phyloP scores from a whole-genome alignment of 2,888 invertebrate species.

The Agrotis puta region DNA sequence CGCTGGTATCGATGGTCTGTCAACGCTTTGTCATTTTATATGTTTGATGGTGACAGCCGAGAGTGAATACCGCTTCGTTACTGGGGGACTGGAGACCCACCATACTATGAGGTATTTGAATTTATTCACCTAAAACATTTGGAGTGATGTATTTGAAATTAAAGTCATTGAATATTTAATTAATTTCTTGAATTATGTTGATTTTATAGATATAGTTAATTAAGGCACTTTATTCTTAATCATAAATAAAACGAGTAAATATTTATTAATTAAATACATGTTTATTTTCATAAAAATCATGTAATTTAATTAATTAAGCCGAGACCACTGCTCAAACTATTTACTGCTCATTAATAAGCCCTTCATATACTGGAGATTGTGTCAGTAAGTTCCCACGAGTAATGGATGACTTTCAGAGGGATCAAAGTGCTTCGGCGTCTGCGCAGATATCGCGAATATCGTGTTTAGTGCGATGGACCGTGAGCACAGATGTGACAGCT shows the following conservation, averaged over 20 bases:
- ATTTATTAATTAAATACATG: neutral
- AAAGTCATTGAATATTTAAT: slow-evolving; percentile 19
- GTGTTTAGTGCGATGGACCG: slow-evolving; percentile 77
- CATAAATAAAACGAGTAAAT: neutral
- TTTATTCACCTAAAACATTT: neutral
- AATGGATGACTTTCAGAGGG: slow-evolving; percentile 68
- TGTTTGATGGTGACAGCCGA: slow-evolving; percentile 79
- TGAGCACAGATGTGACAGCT: slow-evolving; percentile 81
- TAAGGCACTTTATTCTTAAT: neutral
- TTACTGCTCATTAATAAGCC: slow-evolving; percentile 49
- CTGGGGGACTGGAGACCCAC: slow-evolving; percentile 27
- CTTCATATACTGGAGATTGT: slow-evolving; percentile 57
- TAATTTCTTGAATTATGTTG: neutral
- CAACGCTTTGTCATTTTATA: slow-evolving; percentile 82
- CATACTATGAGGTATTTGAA: slow-evolving; percentile 23
- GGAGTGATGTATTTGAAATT: slow-evolving; percentile 16
- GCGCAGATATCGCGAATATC: slow-evolving; percentile 77
- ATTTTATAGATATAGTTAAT: neutral
- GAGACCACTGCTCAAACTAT: slow-evolving; percentile 27
- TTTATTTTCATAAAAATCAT: neutral
- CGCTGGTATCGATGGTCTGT: slow-evolving; percentile 80
- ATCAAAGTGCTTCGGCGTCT: slow-evolving; percentile 69
- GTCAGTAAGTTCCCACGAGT: slow-evolving; percentile 72
- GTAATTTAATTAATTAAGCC: slow-evolving; percentile 21
- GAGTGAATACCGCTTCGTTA: slow-evolving; percentile 65